Base-by-base conservation (phyloP, 2,888 invertebrate species). In the Taenaris catops region DNA sequence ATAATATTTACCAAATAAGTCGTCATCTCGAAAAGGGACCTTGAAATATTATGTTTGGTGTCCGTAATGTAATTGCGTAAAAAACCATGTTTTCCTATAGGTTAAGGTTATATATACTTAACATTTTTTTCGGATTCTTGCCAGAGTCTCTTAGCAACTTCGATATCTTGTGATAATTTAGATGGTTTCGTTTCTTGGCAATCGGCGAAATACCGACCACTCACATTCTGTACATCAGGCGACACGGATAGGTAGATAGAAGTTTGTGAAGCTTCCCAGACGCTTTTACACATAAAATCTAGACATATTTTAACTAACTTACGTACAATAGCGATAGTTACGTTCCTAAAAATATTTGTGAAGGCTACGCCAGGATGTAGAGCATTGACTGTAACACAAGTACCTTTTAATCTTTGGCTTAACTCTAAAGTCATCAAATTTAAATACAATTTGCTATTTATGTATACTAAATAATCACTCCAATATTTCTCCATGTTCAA, bases 361-460 rank as follows among this genome's bases (percentile, higher is more conserved):
- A 89, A 86, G 2, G 91, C 91, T 19, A 92, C 69, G 8, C 94
- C 94, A 6, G 94, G 94, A 67, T 94, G 91, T 16, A 93, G 74
- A 14, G 90, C 87, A 59, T 93, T 93, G 1, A 89, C 91, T 0
- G 91, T 92, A 0, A 94, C 91, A 19, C 89, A 89, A 0, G 68
- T 69, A 66, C 90, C 91, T 68, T 88, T 58, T 34, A 93, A 61
- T 63, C 75, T 81, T 32, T 74, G 73, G 21, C 90, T 88, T 21
- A 93, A 64, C 64, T 92, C 91, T 46, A 74, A 69, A 0, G 91
- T 90, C 70, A 92, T 91, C 21, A 93, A 63, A 46, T 92, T 79
- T 42, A 90, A 81, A 20, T 91, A 92, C 37, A 93, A 68, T 76
- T 93, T 93, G 48, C 76, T 81, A 41, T 84, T 86, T 0, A 80